These are phyloP conservation scores for Hippocampus comes DNA, from an alignment of 2,113 vertebrate species.

Conservation along the genomic window DNA sequence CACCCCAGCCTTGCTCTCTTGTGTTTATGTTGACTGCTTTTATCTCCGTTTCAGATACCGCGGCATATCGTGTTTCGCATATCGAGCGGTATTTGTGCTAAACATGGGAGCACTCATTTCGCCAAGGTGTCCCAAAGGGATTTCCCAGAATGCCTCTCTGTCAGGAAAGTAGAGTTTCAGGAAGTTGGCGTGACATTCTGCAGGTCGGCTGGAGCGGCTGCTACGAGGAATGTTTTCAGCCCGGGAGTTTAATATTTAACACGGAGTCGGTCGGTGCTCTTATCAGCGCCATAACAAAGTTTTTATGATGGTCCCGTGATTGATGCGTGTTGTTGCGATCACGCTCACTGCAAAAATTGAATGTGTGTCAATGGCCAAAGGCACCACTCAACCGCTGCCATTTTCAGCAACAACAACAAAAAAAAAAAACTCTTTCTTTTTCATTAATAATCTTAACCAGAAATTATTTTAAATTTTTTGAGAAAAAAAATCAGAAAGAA, in stretches of 20 bases:
- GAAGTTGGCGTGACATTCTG: slow-evolving; percentile 58
- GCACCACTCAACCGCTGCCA: background rate
- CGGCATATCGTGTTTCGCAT: no score
- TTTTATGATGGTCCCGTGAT: slow-evolving; percentile 57
- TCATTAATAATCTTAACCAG: no score
- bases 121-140: background rate
- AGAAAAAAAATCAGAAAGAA: no score
- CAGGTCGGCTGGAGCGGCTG: slow-evolving; percentile 47
- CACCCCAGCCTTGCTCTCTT: background rate
- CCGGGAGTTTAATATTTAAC: slow-evolving; percentile 70
- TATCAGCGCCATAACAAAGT: slow-evolving; percentile 57
- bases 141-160: slow-evolving; percentile 57
- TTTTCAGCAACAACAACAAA: no score
- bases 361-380: background rate
- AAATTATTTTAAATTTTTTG: no score
- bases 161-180: slow-evolving; percentile 62
- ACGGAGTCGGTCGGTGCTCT: slow-evolving; percentile 33
- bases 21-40: background rate
- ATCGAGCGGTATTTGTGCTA: no score
- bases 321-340: slow-evolving; percentile 46
- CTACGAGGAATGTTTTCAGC: slow-evolving; percentile 57
- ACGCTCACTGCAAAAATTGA: background rate
- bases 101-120: background rate
- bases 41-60: background rate
- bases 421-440: no score